Evolutionary conservation across 1,140 invertebrate genomes (phyloP), one percentile per base, ranked within the genome.

Genomic region (Drosophila lowei): DNA sequence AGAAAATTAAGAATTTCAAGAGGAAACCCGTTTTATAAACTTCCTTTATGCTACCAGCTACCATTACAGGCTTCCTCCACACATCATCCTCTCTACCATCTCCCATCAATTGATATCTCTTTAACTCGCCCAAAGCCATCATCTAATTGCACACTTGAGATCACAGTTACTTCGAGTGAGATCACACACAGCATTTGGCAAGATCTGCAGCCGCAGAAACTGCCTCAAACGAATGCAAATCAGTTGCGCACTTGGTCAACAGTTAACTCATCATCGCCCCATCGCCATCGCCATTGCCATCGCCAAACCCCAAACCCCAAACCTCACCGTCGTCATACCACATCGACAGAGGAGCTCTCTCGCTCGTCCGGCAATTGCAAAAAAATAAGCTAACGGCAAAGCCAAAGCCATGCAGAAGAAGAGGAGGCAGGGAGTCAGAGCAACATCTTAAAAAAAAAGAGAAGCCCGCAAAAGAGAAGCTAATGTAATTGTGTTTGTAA

Each of bases 401-500:
- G 57, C 58, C 72, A 72, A 72, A 72, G 67, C 70, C 68, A 41
- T 49, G 18, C 18, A 55, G 54, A 41, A 57, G 28, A 52, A 48
- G 42, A 21, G 23, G 21, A 63, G 30, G 8, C 30, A 34, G 30
- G 30, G 30, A 34, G 34, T 38, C 34, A 38, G 8, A 38, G 34
- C 34, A 38, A 38, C 34, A 38, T 38, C 34, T 13, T 38, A 49
- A 34, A 49, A 41, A 53, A 71, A 58, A 18, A 18, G 54, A 74
- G 72, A 49, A 68, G 63, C 43, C 61, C 30, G 65, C 68, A 52
- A 58, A 34, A 34, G 34, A 72, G 75, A 61, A 62, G 74, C 75
- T 81, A 79, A 76, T 88, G 83, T 88, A 88, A 88, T 88, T 88
- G 83, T 88, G 79, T 84, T 86, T 88, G 83, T 88, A 88, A 88